Base-by-base conservation (phyloP, 1,140 invertebrate genomes). In the Laupala kohalensis region DNA sequence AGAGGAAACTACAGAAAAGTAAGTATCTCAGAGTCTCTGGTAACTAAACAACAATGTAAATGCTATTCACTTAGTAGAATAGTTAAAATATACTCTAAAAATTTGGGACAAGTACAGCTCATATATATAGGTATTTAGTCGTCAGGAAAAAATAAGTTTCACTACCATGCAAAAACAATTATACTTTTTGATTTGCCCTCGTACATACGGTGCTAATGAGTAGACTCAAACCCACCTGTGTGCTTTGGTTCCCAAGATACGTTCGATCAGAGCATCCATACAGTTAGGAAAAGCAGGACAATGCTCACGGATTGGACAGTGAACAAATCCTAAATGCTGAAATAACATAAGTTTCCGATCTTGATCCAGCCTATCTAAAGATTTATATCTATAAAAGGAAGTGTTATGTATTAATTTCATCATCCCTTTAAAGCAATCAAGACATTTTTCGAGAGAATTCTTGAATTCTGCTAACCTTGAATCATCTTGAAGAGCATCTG, bases 251-350 rank as follows among this genome's bases (percentile, higher is more conserved):
- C 87, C 85, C 72, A 93, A 82, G 76, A 92, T 86, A 76, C 90
- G 82, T 80, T 91, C 90, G 75, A 93, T 90, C n/a, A 92, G 79
- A 68, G 87, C 86, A 80, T 98, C 96, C 81, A 96, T 90, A 80
- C 95, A 98, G 81, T 92, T 91, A 71, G 90, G 87, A 81, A 90
- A 93, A 63, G 92, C 92, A 25, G 94, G 94, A 80, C 96, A 98
- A 79, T 96, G 93, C 80, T 97, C 95, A 30, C 92, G 83, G 77
- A 95, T 93, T 15, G 96, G 95, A 82, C 93, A 95, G 81, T 98
- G 95, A 66, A 98, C 91, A 82, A 98, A 98, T 69, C 95, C 95
- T 27, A 98, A 83, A 82, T 98, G 96, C 79, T 96, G 94, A 74
- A 97, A 93, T 26, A 98, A 83, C 87, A 97, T 94, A 72, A 97